Evolutionary conservation across 1,140 invertebrate genomes (phyloP).

Genomic region (Drosophila yakuba): DNA sequence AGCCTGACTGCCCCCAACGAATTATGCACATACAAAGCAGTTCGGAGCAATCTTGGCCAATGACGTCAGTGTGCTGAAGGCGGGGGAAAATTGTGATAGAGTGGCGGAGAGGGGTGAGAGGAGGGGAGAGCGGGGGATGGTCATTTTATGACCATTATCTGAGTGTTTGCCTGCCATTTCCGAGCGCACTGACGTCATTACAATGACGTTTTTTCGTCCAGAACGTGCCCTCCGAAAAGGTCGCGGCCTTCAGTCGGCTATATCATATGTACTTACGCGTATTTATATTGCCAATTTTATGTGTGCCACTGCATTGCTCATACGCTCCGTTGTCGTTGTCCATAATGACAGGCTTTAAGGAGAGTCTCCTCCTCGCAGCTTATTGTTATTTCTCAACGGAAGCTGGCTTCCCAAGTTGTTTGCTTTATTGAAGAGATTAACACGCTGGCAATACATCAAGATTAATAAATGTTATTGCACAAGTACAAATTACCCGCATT

Average conservation of each 20-base stretch:
- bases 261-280: conserved; percentile 31
- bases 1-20: conserved; percentile 44
- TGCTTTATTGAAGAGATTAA: conserved; percentile 72
- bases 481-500: conserved; percentile 72
- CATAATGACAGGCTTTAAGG: conserved; percentile 15
- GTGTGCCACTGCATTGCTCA: conserved; percentile 34
- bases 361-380: conserved; percentile 9
- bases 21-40: conserved; percentile 49
- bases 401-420: conserved; percentile 57
- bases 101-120: not conserved
- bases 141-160: conserved; percentile 43
- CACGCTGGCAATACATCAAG: conserved; percentile 47
- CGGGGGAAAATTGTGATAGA: not conserved
- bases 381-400: conserved; percentile 59
- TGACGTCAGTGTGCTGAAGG: conserved; percentile 53
- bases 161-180: conserved; percentile 46
- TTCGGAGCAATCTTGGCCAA: conserved; percentile 17
- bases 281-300: conserved; percentile 48
- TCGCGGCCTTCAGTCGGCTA: conserved; percentile 18
- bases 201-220: conserved; percentile 27
- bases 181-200: conserved; percentile 43
- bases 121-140: conserved; percentile 11
- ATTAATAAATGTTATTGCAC: conserved; percentile 73
- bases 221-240: conserved; percentile 29
- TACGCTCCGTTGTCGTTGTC: conserved; percentile 21